Evolutionary conservation across 2,888 invertebrate genomes (phyloP).

Genomic region (Philonicus albiceps): DNA sequence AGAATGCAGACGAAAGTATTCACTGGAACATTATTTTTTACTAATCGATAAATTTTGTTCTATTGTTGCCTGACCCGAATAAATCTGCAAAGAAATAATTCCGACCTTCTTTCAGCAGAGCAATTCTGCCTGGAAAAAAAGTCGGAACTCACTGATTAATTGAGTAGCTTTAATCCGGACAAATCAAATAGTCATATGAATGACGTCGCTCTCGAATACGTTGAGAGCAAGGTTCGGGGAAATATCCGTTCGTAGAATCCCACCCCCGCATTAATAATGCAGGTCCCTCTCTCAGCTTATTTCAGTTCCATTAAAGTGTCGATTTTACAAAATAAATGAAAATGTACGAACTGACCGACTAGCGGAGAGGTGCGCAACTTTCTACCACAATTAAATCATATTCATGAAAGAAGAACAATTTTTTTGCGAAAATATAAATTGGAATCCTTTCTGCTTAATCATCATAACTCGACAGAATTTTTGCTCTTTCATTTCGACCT

Average conservation of each 20-base stretch:
- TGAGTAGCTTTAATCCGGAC: not conserved
- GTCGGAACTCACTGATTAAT: not conserved
- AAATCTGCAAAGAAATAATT: not conserved
- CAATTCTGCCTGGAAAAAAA: not conserved
- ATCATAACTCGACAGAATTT: not conserved
- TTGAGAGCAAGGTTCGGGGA: not conserved
- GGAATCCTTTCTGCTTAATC: not conserved
- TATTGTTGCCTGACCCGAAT: not conserved
- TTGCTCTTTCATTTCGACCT: not conserved
- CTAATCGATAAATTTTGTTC: not conserved
- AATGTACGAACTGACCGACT: not conserved
- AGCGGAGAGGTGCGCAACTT: not conserved
- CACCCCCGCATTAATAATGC: not conserved
- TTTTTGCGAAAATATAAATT: not conserved
- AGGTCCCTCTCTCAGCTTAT: not conserved
- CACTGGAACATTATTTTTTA: too few species aligned
- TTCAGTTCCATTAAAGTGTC: not conserved
- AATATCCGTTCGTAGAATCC: not conserved
- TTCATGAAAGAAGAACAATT: not conserved
- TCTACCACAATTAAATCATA: not conserved
- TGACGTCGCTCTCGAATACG: not conserved
- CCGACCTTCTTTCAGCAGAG: not conserved
- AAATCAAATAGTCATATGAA: not conserved
- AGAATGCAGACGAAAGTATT: too few species aligned
- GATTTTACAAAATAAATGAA: not conserved